phyloP scores from a whole-genome alignment of 2,797 vertebrate species.

The Gouania willdenowi region DNA sequence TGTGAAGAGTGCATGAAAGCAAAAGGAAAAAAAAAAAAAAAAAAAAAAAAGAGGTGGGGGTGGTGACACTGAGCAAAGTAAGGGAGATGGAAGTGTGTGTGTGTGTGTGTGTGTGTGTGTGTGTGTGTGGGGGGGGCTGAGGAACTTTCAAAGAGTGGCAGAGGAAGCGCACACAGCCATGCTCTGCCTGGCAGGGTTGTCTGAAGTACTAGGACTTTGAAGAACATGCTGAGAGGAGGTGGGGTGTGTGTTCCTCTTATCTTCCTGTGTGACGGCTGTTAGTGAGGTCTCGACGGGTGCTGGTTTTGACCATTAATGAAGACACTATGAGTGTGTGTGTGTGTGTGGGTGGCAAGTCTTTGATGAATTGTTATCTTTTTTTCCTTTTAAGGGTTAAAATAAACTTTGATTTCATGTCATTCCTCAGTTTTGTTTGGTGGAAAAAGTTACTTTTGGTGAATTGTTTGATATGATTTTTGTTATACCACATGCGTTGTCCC shows the following conservation, averaged over 20 bases:
- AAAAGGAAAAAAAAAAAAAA: no score
- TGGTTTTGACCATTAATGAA: constrained; percentile 58
- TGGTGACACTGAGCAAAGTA: constrained; percentile 1
- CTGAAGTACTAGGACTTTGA: constrained; percentile 67
- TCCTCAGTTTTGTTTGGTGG: constrained; percentile 1
- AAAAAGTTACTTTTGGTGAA: no score
- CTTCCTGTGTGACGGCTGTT: constrained; percentile 59
- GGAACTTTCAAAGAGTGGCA: constrained; percentile 65
- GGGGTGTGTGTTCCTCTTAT: constrained; percentile 54
- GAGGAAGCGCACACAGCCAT: constrained; percentile 51
- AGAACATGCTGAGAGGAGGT: constrained; percentile 43
- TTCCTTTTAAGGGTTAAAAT: not conserved
- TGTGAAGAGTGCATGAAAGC: constrained; percentile 30
- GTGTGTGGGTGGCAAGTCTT: constrained; percentile 3
- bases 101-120: constrained; percentile 43
- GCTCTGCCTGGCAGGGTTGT: constrained; percentile 55
- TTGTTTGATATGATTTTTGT: no score
- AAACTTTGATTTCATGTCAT: constrained; percentile 17
- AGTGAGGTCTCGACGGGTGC: constrained; percentile 57
- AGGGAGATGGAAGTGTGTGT: constrained; percentile 21
- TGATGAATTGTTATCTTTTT: constrained; percentile 23
- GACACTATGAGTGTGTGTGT: constrained; percentile 11
- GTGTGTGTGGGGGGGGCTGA: constrained; percentile 48
- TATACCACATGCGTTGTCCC: no score
- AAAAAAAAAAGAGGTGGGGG: no score